Evolutionary conservation across 2,113 vertebrate species (phyloP).

Genomic region (Chloropsis hardwickii): DNA sequence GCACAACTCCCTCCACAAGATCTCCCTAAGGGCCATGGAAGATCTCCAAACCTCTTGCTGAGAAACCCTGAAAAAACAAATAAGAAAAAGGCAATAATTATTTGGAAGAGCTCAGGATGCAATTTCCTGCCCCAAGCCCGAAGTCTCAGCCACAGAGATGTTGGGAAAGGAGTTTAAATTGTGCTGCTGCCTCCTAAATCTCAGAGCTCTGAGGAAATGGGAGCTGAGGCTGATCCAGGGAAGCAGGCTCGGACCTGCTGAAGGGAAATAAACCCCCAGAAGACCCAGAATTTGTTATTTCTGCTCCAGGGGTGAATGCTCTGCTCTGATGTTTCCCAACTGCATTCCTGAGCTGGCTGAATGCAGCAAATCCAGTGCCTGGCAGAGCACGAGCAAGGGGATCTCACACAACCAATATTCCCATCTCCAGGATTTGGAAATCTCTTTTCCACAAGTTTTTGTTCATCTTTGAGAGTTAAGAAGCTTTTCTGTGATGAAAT

Average conservation of each 20-base stretch:
- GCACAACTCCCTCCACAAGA: neutral
- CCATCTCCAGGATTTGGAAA: neutral
- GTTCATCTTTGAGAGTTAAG: neutral
- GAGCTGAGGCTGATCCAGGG: neutral
- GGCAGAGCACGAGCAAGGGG: neutral
- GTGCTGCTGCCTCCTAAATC: neutral
- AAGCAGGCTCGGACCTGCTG: neutral
- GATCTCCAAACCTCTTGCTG: neutral
- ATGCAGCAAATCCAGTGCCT: neutral
- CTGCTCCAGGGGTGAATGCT: neutral
- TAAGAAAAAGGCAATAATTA: neutral
- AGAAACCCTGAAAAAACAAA: neutral
- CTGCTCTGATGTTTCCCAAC: neutral
- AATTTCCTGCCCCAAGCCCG: neutral
- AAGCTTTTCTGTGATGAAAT: neutral
- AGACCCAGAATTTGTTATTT: neutral
- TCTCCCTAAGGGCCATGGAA: fast-evolving
- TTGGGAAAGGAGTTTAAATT: neutral
- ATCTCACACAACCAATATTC: neutral
- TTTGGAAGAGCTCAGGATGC: neutral
- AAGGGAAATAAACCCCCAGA: neutral
- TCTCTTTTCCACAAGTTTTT: neutral
- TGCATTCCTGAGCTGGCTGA: neutral
- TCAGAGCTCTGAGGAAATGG: neutral
- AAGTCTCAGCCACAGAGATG: neutral